Evolutionary conservation across 2,888 invertebrate species (phyloP).

Genomic region (Idaea biselata): DNA sequence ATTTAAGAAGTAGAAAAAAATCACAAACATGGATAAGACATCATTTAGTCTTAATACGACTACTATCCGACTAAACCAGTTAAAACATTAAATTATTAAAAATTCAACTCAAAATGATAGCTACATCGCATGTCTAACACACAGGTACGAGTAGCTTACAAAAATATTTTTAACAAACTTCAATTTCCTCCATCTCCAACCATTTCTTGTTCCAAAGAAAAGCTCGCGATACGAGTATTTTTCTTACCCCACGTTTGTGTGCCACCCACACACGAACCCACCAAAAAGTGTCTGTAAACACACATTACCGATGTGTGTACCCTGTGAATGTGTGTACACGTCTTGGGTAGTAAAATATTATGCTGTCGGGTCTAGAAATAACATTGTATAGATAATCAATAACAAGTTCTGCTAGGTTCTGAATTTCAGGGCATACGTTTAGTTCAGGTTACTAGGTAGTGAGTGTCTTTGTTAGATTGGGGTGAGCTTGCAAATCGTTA

Average conservation of each 20-base stretch:
- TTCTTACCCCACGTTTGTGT: constrained; percentile 57
- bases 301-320: constrained; percentile 15
- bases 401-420: constrained; percentile 65
- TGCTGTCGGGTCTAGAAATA: constrained; percentile 79
- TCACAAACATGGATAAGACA: too few species aligned
- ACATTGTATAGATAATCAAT: constrained; percentile 82
- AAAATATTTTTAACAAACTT: constrained; percentile 2
- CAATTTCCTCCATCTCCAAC: constrained; percentile 42
- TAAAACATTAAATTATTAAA: too few species aligned
- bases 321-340: constrained; percentile 43
- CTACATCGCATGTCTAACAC: too few species aligned
- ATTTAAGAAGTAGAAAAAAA: too few species aligned
- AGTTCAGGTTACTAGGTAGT: background rate
- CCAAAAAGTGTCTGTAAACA: constrained; percentile 29
- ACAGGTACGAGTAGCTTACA: too few species aligned
- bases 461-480: background rate
- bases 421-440: constrained; percentile 32
- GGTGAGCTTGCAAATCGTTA: background rate
- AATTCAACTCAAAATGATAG: too few species aligned
- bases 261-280: constrained; percentile 27
- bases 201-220: constrained; percentile 57
- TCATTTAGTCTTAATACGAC: too few species aligned
- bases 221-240: constrained; percentile 75
- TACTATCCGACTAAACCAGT: too few species aligned
- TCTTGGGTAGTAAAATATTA: constrained; percentile 80